Conservation (phyloP, 1,140 invertebrate species). For the Aphaenogaster floridana region DNA sequence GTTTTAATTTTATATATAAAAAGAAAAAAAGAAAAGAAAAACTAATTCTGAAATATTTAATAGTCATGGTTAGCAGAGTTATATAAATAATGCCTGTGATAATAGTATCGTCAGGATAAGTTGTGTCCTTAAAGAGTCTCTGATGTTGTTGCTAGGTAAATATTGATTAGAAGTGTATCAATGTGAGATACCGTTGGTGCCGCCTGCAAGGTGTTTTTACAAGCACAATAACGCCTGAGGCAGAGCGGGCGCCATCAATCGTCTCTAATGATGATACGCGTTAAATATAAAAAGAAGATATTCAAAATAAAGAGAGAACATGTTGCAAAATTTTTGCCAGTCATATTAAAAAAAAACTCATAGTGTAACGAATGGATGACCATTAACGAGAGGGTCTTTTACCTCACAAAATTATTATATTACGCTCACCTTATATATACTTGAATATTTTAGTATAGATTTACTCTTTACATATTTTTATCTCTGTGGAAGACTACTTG, state of each 20-base stretch:
- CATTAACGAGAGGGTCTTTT: conserved; percentile 85
- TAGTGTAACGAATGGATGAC: conserved; percentile 81
- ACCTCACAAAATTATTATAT: conserved; percentile 86
- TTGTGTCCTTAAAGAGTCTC: conserved; percentile 88
- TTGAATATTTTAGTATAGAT: conserved; percentile 88
- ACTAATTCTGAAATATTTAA: conserved; percentile 85
- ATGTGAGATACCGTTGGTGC: conserved; percentile 62
- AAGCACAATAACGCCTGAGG: conserved; percentile 74
- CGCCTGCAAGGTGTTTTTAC: conserved; percentile 68
- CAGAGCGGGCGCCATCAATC: conserved; percentile 63
- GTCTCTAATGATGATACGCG: conserved; percentile 72
- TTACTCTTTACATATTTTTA: conserved; percentile 88
- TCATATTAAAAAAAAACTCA: conserved; percentile 77
- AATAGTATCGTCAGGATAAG: conserved; percentile 88
- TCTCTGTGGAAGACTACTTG: conserved; percentile 87
- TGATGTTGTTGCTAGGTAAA: conserved; percentile 87
- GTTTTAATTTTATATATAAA: conserved; percentile 86
- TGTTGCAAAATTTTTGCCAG: conserved; percentile 78
- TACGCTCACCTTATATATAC: conserved; percentile 87
- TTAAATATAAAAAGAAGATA: conserved; percentile 72
- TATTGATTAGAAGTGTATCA: conserved; percentile 74
- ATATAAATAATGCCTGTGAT: conserved; percentile 88
- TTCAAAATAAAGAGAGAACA: conserved; percentile 68
- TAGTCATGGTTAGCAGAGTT: conserved; percentile 87
- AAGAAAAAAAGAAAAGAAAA: conserved; percentile 75